Evolutionary conservation across 2,888 invertebrate genomes (phyloP).

Genomic region (Chloroclysta siterata): DNA sequence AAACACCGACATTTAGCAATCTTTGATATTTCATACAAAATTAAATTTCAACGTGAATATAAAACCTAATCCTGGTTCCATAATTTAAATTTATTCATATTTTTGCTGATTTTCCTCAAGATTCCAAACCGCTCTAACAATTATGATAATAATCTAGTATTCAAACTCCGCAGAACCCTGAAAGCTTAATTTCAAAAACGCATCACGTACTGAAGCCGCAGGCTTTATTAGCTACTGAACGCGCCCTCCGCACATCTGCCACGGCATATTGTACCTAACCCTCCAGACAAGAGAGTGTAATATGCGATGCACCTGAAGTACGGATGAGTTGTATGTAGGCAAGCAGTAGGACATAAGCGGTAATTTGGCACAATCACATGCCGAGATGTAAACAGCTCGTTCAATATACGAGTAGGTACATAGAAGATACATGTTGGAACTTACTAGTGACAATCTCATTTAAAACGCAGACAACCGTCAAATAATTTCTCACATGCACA

Average conservation of each 20-base stretch:
- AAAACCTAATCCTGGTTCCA: background rate
- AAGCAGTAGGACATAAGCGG: constrained; percentile 34
- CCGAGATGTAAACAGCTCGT: constrained; percentile 7
- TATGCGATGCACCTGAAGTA: constrained; percentile 1
- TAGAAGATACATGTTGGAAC: no score
- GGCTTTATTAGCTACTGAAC: constrained; percentile 24
- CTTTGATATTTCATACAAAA: no score
- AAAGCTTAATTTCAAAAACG: constrained; percentile 32
- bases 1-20: no score
- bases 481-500: no score
- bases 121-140: constrained; percentile 13
- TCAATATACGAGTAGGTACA: background rate
- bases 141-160: constrained; percentile 35
- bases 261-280: constrained; percentile 11
- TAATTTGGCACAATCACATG: constrained; percentile 52
- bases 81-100: constrained; percentile 4
- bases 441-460: no score
- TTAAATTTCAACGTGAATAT: background rate
- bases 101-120: constrained; percentile 19
- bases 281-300: background rate
- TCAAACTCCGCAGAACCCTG: constrained; percentile 30
- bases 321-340: constrained; percentile 20
- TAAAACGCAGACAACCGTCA: no score
- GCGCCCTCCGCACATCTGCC: constrained; percentile 8
- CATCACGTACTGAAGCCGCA: constrained; percentile 35